Percentiles rank a stretch among this genome's conserved stretches.
Evolutionary conservation across 2,113 vertebrate genomes (phyloP).

Genomic region (Eptesicus fuscus): DNA sequence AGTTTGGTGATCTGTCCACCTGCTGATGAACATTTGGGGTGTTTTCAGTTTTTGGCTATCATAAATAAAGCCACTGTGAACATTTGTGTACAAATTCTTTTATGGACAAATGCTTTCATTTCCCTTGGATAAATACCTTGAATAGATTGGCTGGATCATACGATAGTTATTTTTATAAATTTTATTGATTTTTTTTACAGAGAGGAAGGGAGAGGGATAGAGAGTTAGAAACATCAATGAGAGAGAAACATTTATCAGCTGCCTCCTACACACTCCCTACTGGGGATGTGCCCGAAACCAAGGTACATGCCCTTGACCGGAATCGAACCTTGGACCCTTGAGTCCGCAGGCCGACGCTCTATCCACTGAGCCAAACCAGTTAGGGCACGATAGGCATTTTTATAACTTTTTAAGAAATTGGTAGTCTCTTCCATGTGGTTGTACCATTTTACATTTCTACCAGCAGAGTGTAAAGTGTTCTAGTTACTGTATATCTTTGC

Average conservation of each 20-base stretch:
- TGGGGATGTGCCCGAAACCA: no score
- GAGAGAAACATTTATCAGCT: no score
- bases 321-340: no score
- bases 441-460: not conserved
- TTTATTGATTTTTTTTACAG: no score
- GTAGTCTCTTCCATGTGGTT: not conserved
- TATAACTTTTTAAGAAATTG: not conserved
- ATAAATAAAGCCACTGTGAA: not conserved
- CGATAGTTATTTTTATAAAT: not conserved
- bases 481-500: not conserved
- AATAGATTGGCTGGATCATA: not conserved
- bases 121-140: not conserved
- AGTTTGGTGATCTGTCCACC: not conserved
- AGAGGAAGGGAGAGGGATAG: no score
- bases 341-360: no score
- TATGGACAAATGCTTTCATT: not conserved
- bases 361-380: no score
- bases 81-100: not conserved
- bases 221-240: no score
- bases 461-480: not conserved
- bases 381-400: not conserved
- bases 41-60: not conserved
- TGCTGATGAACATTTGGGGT: not conserved
- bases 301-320: no score
- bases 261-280: no score